Base-by-base conservation (phyloP, 1,140 invertebrate species). In the Drosophila equinoxialis region DNA sequence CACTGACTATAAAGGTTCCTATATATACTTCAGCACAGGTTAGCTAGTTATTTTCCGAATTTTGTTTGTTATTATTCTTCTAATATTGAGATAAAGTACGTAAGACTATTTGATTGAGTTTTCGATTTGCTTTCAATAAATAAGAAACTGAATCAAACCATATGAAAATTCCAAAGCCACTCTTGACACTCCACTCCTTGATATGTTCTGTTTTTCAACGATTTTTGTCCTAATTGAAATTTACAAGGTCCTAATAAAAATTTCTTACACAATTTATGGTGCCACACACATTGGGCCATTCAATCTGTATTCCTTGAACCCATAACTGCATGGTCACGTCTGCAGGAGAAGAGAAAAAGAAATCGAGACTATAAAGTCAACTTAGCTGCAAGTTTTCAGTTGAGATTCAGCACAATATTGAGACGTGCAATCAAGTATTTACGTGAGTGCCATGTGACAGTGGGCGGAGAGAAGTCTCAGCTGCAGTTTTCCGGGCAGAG, bases 331-430 rank as follows among this genome's bases (percentile, higher is more conserved):
- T 87, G 83, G 84, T 86, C 83, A 86, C 83, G 83, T 86, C 57
- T 73, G 1, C 23, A 17, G 17, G 45, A 66, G 61, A 78, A 51
- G 3, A 51, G 4, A 23, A 51, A 11, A 23, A 51, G 3, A 51
- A 51, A 51, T 48, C 23, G 35, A 63, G 58, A 66, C 79, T 58
- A 77, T 86, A 86, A 86, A 86, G 74, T 83, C 71, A 77, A 80
- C 77, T 86, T 86, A 86, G 83, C 83, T 83, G 73, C 72, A 83
- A 89, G 84, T 83, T 79, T 77, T 51, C 79, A 77, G 83, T 86
- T 81, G 79, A 80, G 83, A 86, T 86, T 87, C 83, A 45, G 57
- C 54, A 55, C 23, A 60, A 77, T 76, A 64, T 77, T 51, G 62
- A 62, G 72, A 86, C 83, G 84, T 86, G 84, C 57, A 77, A 86